Evolutionary conservation across 2,888 invertebrate species (phyloP), one percentile per base, ranked within the genome.

Genomic region (Eledona agricola): DNA sequence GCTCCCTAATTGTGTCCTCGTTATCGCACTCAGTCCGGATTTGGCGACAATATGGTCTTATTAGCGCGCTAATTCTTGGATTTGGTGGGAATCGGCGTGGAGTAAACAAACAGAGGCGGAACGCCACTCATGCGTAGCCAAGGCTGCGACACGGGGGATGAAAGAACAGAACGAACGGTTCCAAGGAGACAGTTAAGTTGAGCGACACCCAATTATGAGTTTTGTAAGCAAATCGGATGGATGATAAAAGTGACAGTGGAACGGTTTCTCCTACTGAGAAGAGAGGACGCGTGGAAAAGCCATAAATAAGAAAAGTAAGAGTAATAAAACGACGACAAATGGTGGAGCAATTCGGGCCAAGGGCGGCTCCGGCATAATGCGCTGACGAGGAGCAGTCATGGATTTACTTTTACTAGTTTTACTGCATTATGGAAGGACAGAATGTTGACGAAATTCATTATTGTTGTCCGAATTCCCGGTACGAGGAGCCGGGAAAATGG

Each of bases 221-320:
- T 34, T 34, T 34, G 34, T 9, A 34, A 20, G 20, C 7, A 10
- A 20, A 20, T 34, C 12, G 20, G 11, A 16, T 17, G 16, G 15
- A 13, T 6, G 4, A 11, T 13, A 42, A 42, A 43, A 43, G 43
- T 15, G 43, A 43, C 43, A 43, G 43, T 43, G 7, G 31, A 6
- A 10, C 5, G 12, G 12, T 2, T n/a, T n/a, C 3, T 12, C 11
- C 13, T 31, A 29, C 42, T 20, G 22, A 31, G 20, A 22, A 31
- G 31, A 3, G 12, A n/a, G 26, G 58, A 54, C 62, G 62, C 62
- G 62, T 62, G 62, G 59, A 60, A 57, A 42, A 53, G 50, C 51
- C 46, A 55, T 52, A 55, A 55, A 53, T 47, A 57, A 60, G 62
- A 65, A 69, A 69, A 69, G 69, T 69, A 66, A 69, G 64, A 69